These are phyloP conservation scores for Romanomermis culicivorax DNA, from an alignment of 2,888 invertebrate genomes.

Conservation along the genomic window DNA sequence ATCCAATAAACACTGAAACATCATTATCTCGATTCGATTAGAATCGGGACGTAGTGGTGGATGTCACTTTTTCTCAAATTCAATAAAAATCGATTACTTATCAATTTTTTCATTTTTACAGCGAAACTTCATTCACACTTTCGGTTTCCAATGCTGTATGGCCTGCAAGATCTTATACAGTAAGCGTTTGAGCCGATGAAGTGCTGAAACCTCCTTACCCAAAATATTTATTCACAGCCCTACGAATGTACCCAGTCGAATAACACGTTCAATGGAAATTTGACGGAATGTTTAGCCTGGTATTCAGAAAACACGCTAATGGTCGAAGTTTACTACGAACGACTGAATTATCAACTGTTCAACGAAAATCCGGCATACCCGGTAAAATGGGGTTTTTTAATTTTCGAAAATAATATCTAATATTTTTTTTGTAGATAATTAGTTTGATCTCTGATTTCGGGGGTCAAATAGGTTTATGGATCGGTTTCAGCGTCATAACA, in stretches of 20 bases:
- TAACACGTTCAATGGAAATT: neutral
- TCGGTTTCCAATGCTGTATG: constrained; percentile 24
- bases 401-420: too few relatives aligned
- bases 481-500: too few relatives aligned
- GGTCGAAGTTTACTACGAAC: constrained; percentile 29
- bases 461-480: too few relatives aligned
- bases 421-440: too few relatives aligned
- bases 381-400: too few relatives aligned
- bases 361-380: constrained; percentile 20
- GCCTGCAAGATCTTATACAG: constrained; percentile 22
- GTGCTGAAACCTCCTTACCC: neutral
- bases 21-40: too few relatives aligned
- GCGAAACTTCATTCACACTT: constrained; percentile 20
- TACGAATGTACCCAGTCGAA: constrained; percentile 16
- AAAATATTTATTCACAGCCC: constrained; percentile 18
- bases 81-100: too few relatives aligned
- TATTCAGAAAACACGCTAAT: constrained; percentile 27
- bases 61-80: too few relatives aligned
- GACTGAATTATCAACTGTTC: constrained; percentile 27
- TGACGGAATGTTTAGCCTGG: constrained; percentile 12
- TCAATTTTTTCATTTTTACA: too few relatives aligned
- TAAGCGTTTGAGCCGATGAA: constrained; percentile 11
- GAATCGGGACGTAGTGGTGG: too few relatives aligned
- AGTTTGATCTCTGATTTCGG: too few relatives aligned
- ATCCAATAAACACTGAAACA: too few relatives aligned